A percentile compares a stretch with the other conserved stretches of the same genome.
Conservation (phyloP, 2,113 vertebrate genomes). For the Ammodytes marinus region DNA sequence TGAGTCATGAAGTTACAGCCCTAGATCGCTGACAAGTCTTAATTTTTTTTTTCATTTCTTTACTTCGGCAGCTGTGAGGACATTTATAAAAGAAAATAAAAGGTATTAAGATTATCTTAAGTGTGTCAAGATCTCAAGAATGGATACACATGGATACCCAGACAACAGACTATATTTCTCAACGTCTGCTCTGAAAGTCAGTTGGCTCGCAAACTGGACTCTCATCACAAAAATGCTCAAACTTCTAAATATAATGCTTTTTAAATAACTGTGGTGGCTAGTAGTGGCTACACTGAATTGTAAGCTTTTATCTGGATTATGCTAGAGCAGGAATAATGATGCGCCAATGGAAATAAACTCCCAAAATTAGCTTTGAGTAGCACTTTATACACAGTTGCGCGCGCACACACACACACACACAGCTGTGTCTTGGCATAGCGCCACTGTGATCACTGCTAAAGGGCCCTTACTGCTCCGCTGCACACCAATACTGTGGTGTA, state of each 20-base stretch:
- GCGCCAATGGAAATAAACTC: constrained; percentile 40
- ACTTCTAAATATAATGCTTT: not conserved
- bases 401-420: too few relatives aligned
- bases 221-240: not conserved
- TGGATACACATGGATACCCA: not conserved
- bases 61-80: not conserved
- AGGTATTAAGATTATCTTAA: not conserved
- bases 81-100: not conserved
- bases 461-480: constrained; percentile 28
- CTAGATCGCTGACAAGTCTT: not conserved
- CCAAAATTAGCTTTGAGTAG: constrained; percentile 46
- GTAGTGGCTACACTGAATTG: not conserved
- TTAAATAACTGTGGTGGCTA: not conserved
- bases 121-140: not conserved
- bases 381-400: not conserved
- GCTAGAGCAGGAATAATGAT: constrained; percentile 3
- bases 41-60: not conserved
- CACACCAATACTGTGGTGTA: constrained; percentile 9
- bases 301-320: not conserved
- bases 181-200: not conserved
- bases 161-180: not conserved
- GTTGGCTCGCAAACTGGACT: not conserved
- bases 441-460: constrained; percentile 6
- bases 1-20: not conserved
- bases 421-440: constrained; percentile 1